phyloP scores from a whole-genome alignment of 2,888 invertebrate species.

The Ochropleura leucogaster region DNA sequence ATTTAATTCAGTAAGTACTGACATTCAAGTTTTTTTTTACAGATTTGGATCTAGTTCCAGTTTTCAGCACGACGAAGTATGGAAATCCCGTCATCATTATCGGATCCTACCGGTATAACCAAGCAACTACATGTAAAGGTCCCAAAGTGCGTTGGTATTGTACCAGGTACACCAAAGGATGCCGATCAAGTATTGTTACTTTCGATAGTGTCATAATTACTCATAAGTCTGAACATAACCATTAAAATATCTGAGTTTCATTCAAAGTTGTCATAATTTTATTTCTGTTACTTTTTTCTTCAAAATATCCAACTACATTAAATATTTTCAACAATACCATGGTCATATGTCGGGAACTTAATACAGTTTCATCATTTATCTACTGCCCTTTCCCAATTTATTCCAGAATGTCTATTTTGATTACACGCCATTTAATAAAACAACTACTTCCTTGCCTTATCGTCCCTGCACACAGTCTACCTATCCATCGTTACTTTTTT shows the following conservation, averaged over 20 bases:
- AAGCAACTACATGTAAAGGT: conserved; percentile 22
- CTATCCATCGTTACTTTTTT: too few species aligned
- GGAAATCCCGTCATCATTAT: conserved; percentile 45
- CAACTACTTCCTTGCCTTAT: too few species aligned
- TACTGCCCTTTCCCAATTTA: too few species aligned
- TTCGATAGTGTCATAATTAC: conserved; percentile 4
- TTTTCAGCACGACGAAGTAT: conserved; percentile 20
- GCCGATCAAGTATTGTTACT: conserved; percentile 33
- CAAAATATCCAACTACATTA: neutral
- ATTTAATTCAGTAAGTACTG: neutral
- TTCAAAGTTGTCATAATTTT: neutral
- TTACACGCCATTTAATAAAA: too few species aligned
- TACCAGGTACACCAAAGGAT: conserved; percentile 19
- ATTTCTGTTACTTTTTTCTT: neutral
- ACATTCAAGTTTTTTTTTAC: conserved; percentile 15
- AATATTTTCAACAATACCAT: too few species aligned
- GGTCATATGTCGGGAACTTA: too few species aligned
- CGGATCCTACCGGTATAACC: conserved; percentile 46
- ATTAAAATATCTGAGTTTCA: conserved; percentile 26
- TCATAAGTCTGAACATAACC: conserved; percentile 53
- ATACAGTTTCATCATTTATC: too few species aligned
- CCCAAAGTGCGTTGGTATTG: conserved; percentile 46
- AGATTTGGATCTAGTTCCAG: conserved; percentile 9
- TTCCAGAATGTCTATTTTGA: too few species aligned
- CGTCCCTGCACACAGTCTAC: too few species aligned